Percentiles rank a stretch among this genome's conserved stretches.
Conservation (phyloP, 2,113 vertebrate species). For the Gracilinanus agilis region DNA sequence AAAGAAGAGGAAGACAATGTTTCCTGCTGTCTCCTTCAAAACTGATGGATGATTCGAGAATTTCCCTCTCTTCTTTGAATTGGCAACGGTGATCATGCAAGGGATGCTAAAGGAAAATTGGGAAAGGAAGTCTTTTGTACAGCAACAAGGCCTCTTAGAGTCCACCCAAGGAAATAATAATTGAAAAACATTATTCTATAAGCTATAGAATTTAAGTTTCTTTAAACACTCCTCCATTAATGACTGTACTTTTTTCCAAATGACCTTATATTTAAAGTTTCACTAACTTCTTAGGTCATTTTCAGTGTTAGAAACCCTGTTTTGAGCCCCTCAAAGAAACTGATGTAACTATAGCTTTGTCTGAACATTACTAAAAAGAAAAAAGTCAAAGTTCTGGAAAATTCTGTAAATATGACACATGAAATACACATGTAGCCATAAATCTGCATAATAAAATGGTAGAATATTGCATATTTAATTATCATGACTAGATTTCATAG, state of each 20-base stretch:
- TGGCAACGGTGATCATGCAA: neutral
- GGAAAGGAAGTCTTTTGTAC: neutral
- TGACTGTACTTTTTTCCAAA: neutral
- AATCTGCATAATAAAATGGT: neutral
- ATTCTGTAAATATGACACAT: neutral
- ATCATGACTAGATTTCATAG: neutral
- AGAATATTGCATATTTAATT: neutral
- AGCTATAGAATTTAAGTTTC: neutral
- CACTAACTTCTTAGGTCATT: neutral
- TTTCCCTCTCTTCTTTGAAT: neutral
- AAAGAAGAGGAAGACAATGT: neutral
- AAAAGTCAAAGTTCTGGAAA: neutral
- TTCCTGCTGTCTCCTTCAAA: neutral
- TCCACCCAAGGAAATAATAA: neutral
- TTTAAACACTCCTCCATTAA: neutral
- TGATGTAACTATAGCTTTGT: neutral
- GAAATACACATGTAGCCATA: neutral
- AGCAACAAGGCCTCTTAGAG: neutral
- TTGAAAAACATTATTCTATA: neutral
- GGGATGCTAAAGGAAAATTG: neutral
- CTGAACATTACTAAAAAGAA: neutral
- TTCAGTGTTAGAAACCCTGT: neutral
- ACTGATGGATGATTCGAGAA: neutral
- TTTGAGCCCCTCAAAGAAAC: neutral
- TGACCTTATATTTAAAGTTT: neutral